A percentile compares a stretch with the other conserved stretches of the same genome.
Conservation (phyloP, 2,797 vertebrate species). For the Poecile montanus region DNA sequence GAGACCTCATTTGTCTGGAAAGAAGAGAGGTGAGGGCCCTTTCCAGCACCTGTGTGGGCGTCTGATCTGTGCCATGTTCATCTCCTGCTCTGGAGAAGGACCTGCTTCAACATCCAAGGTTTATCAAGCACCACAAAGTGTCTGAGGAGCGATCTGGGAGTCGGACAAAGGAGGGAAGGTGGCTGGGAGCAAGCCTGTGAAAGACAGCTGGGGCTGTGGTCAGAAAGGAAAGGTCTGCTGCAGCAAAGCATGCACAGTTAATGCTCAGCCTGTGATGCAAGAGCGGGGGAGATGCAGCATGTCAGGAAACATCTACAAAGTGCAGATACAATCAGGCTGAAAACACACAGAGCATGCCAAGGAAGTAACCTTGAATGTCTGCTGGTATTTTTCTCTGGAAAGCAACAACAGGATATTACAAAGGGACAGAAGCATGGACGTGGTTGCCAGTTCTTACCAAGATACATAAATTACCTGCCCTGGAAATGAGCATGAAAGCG, state of each 20-base stretch:
- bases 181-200: background rate
- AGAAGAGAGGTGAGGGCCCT: background rate
- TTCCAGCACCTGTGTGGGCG: background rate
- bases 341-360: slow-evolving; percentile 45
- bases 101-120: background rate
- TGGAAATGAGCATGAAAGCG: background rate
- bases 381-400: slow-evolving; percentile 60
- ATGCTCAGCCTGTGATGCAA: slow-evolving; percentile 23
- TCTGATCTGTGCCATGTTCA: background rate
- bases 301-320: slow-evolving; percentile 35
- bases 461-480: slow-evolving; percentile 25
- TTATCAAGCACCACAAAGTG: fast-evolving
- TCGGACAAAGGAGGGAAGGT: background rate
- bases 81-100: background rate
- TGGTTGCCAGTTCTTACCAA: slow-evolving; percentile 33
- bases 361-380: slow-evolving; percentile 65
- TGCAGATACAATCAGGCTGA: slow-evolving; percentile 33
- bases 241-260: slow-evolving; percentile 1
- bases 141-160: background rate
- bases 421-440: slow-evolving; percentile 18
- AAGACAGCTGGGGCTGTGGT: background rate
- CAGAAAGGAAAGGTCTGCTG: background rate
- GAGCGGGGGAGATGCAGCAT: background rate
- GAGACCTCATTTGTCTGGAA: background rate
- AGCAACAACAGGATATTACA: slow-evolving; percentile 63